Conservation (phyloP, 2,797 vertebrate species). For the Enteromius viviparus region DNA sequence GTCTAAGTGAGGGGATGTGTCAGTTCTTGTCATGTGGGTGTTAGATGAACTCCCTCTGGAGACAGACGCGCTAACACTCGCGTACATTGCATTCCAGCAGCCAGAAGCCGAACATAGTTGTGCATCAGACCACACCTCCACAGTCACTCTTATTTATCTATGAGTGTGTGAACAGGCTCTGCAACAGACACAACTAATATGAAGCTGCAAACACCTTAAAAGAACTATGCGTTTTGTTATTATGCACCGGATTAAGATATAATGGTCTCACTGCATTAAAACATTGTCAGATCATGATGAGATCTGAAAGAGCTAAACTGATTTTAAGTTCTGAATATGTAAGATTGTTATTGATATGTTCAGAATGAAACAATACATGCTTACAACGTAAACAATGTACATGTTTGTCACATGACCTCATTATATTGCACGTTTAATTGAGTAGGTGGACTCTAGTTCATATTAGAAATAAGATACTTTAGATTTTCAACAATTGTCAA, state of each 20-base stretch:
- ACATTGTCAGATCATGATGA: background rate
- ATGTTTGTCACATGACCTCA: background rate
- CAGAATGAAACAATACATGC: background rate
- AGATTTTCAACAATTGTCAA: background rate
- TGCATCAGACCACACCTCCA: slow-evolving; percentile 33
- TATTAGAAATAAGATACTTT: background rate
- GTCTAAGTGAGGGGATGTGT: slow-evolving; percentile 43
- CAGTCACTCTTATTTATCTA: slow-evolving; percentile 36
- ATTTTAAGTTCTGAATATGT: background rate
- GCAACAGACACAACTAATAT: background rate
- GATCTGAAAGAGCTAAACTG: background rate
- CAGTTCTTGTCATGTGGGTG: slow-evolving; percentile 53
- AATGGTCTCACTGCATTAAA: background rate
- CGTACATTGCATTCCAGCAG: slow-evolving; percentile 69
- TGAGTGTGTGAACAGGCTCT: slow-evolving; percentile 11
- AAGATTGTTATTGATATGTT: background rate
- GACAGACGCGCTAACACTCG: slow-evolving; percentile 58
- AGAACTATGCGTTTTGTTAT: background rate
- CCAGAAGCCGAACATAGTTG: slow-evolving; percentile 67
- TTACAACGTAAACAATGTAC: background rate
- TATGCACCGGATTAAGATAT: background rate
- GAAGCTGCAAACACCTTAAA: background rate
- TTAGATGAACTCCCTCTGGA: slow-evolving; percentile 58
- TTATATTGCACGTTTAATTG: background rate
- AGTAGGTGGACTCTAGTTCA: background rate